Base-by-base conservation (phyloP, 2,797 vertebrate genomes). In the Geotrypetes seraphini region DNA sequence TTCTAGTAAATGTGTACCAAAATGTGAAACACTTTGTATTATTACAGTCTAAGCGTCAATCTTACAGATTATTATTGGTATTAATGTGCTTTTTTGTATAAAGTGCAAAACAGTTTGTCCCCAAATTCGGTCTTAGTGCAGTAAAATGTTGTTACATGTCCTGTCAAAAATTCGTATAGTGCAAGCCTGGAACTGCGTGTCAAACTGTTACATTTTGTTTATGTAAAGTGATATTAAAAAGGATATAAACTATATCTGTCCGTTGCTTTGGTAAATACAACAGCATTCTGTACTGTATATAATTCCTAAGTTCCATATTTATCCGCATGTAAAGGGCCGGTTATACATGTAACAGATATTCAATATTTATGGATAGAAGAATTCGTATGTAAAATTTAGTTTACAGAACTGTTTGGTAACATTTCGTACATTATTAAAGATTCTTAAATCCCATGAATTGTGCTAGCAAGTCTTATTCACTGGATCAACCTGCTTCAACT, bases 351-450 rank as follows among this genome's bases (percentile, higher is more conserved):
- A 95, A 95, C 89, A 95, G 83, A 86, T 92, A 88, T 88, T 94
- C 90, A 90, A 87, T 98, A 98, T 98, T 97, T 97, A 97, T 97
- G 90, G 87, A 84, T 92, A 96, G 91, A 94, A 91, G 80, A 88
- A 87, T 88, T 92, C 88, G 85, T 94, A 88, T 97, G 92, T 97
- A 89, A 90, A 91, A 90, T 91, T 92, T 94, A 97, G 92, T 96
- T 96, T 89, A 88, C 88, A 88, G 86, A 91, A 91, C 83, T 97
- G 92, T 97, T 98, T 97, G 89, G 90, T 97, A 97, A 97, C 87
- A 92, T 97, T 98, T 98, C 91, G 88, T 97, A 97, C 92, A 86
- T 91, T 92, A 97, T 98, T 96, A 97, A 98, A 98, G 92, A 89
- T 78, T 81, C 91, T 90, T 89, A 88, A 92, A 87, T 86, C 78